Evolutionary conservation across 1,140 invertebrate species (phyloP).

Genomic region (Psix sp.): DNA sequence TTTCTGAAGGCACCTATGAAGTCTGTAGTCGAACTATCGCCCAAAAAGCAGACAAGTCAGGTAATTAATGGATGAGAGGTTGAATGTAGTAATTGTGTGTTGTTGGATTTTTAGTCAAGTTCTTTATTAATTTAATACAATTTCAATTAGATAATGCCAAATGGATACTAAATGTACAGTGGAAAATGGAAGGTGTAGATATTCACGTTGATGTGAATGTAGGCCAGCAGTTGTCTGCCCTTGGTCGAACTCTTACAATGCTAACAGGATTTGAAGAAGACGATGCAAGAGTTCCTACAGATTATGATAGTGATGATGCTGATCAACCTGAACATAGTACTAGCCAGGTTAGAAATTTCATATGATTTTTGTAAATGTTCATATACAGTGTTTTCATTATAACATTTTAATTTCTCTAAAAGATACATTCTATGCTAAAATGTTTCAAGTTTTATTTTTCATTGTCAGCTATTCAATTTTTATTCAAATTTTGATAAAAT

Average conservation of each 20-base stretch:
- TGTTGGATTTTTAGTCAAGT: too few species aligned
- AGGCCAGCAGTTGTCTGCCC: conserved; percentile 94
- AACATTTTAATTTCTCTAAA: too few species aligned
- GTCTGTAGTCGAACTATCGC: conserved; percentile 94
- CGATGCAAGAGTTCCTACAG: conserved; percentile 82
- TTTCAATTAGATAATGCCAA: conserved; percentile 90
- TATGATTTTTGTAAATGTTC: too few species aligned
- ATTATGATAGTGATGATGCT: conserved; percentile 87
- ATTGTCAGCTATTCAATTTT: too few species aligned
- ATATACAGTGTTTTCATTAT: too few species aligned
- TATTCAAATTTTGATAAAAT: background rate
- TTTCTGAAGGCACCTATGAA: conserved; percentile 98
- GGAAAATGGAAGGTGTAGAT: conserved; percentile 99
- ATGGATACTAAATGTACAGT: conserved; percentile 98
- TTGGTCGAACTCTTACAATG: conserved; percentile 96
- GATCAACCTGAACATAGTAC: conserved; percentile 82
- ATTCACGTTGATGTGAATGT: conserved; percentile 97
- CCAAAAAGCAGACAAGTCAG: conserved; percentile 82
- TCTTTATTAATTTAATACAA: conserved; percentile 28
- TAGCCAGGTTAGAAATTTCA: conserved; percentile 72
- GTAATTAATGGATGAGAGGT: too few species aligned
- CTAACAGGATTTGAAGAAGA: conserved; percentile 92
- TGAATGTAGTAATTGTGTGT: too few species aligned
- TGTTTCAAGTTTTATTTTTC: too few species aligned
- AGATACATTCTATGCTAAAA: too few species aligned